These are phyloP conservation scores for Asobara japonica DNA, from an alignment of 1,140 invertebrate genomes.

Conservation along the genomic window DNA sequence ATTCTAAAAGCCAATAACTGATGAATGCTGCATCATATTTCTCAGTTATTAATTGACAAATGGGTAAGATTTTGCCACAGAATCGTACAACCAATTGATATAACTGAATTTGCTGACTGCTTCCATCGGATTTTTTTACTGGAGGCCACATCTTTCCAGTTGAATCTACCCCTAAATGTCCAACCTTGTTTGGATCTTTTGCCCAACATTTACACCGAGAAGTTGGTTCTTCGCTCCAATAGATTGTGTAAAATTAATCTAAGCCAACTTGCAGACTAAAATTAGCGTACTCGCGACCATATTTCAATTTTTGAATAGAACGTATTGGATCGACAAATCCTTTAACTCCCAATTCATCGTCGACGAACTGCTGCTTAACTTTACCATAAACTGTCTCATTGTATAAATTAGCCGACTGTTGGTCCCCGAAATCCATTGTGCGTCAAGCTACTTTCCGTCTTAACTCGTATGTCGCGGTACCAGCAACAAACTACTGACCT, in stretches of 20 bases:
- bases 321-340: neutral
- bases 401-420: slow-evolving; percentile 16
- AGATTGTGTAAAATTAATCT: slow-evolving; percentile 27
- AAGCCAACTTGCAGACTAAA: slow-evolving; percentile 12
- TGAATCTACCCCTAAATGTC: too few species aligned
- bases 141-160: too few species aligned
- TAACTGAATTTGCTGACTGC: slow-evolving; percentile 15
- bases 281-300: slow-evolving; percentile 7
- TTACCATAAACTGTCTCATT: slow-evolving; percentile 24
- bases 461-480: slow-evolving; percentile 4
- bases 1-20: slow-evolving; percentile 16
- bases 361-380: slow-evolving; percentile 12
- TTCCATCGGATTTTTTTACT: too few species aligned
- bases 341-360: slow-evolving; percentile 11
- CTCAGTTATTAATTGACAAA: slow-evolving; percentile 35
- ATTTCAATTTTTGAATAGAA: slow-evolving; percentile 24
- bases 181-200: slow-evolving; percentile 27
- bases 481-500: slow-evolving; percentile 9
- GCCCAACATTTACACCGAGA: slow-evolving; percentile 11
- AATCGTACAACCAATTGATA: slow-evolving; percentile 28
- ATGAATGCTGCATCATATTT: slow-evolving; percentile 35
- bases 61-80: slow-evolving; percentile 30
- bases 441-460: slow-evolving; percentile 12
- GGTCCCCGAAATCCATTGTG: slow-evolving; percentile 25
- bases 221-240: slow-evolving; percentile 27